phyloP scores from a whole-genome alignment of 2,113 vertebrate species.

The Phalacrocorax aristotelis region DNA sequence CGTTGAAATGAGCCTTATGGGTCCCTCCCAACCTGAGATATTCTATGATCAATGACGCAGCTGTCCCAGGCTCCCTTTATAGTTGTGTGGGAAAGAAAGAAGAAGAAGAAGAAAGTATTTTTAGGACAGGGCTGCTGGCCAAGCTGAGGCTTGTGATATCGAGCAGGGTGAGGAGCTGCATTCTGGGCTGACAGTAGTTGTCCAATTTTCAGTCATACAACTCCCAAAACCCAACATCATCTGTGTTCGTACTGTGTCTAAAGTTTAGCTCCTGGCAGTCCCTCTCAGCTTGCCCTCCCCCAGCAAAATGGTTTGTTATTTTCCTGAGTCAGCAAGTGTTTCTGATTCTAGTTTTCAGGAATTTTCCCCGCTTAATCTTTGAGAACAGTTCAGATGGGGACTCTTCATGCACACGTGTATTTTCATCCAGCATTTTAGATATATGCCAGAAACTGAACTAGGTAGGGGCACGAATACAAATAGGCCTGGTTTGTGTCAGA shows the following conservation, averaged over 20 bases:
- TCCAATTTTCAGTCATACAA: background rate
- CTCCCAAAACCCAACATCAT: background rate
- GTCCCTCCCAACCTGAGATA: background rate
- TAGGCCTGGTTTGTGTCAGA: background rate
- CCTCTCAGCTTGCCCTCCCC: background rate
- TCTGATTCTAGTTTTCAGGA: background rate
- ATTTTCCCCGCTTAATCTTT: background rate
- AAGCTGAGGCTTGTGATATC: background rate
- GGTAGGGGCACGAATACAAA: background rate
- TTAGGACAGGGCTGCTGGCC: background rate
- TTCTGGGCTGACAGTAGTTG: background rate
- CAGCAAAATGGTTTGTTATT: background rate
- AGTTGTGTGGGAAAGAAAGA: background rate
- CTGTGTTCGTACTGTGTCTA: fast-evolving
- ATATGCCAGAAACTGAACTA: background rate
- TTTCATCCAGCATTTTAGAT: background rate
- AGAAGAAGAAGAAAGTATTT: background rate
- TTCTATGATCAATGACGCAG: background rate
- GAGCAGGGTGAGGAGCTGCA: background rate
- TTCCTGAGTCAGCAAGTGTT: background rate
- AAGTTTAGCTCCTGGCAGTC: background rate
- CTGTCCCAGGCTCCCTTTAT: background rate
- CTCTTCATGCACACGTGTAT: fast-evolving
- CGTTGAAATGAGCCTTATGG: fast-evolving
- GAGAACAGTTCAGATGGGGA: background rate